phyloP scores from a whole-genome alignment of 2,797 vertebrate genomes.

The Anomalospiza imberbis region DNA sequence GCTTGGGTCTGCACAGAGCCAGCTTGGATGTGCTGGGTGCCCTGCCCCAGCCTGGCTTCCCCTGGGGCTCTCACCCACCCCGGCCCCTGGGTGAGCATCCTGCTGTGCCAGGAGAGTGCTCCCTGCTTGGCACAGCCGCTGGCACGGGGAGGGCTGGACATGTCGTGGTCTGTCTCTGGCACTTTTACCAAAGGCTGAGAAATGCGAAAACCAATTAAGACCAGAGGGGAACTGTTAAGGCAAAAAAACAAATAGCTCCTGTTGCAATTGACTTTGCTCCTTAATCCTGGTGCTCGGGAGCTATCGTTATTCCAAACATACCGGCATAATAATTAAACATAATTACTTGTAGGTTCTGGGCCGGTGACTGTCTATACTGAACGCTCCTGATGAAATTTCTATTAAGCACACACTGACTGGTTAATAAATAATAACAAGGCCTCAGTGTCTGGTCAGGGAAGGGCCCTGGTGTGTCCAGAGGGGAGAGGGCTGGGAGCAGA shows the following conservation, averaged over 20 bases:
- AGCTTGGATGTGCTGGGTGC: fast-evolving
- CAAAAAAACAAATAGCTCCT: not conserved
- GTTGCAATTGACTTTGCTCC: conserved; percentile 15
- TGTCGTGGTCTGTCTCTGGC: fast-evolving
- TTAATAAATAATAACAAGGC: conserved; percentile 19
- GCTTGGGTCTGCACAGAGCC: not conserved
- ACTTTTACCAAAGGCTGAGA: not conserved
- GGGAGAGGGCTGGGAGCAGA: not conserved
- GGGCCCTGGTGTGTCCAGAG: not conserved
- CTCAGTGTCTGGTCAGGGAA: not conserved
- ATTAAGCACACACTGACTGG: not conserved
- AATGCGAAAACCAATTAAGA: not conserved
- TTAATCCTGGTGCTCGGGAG: conserved; percentile 46
- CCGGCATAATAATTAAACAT: conserved; percentile 58
- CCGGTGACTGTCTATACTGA: conserved; percentile 56
- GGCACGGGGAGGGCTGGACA: fast-evolving
- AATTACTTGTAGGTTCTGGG: conserved; percentile 70
- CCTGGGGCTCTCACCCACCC: not conserved
- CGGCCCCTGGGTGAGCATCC: not conserved
- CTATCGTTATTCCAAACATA: conserved; percentile 61
- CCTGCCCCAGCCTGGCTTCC: not conserved
- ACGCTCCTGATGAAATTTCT: conserved; percentile 53
- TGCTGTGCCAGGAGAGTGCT: not conserved
- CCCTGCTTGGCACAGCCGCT: not conserved
- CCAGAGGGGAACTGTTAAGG: not conserved